These are phyloP conservation scores for Adelosebastes latens DNA, from an alignment of 2,797 vertebrate species.

Conservation along the genomic window DNA sequence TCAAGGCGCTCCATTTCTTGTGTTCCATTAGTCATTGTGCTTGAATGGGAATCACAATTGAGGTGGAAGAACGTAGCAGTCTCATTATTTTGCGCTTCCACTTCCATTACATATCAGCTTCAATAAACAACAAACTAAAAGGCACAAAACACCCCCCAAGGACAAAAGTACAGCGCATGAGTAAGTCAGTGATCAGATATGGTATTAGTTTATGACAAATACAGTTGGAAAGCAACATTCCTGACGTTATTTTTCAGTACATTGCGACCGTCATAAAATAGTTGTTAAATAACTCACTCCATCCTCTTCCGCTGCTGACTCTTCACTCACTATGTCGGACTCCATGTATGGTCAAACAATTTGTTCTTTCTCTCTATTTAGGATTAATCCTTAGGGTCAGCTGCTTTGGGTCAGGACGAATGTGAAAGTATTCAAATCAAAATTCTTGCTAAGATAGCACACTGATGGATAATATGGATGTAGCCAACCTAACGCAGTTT, in stretches of 20 bases:
- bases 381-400: not conserved
- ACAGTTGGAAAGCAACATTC: slow-evolving; percentile 38
- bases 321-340: not conserved
- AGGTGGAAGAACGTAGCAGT: slow-evolving; percentile 27
- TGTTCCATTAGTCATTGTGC: slow-evolving; percentile 64
- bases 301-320: slow-evolving; percentile 21
- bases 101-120: slow-evolving; percentile 40
- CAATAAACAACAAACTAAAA: slow-evolving; percentile 16
- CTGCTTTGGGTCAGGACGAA: not conserved
- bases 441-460: not conserved
- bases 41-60: slow-evolving; percentile 42
- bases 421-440: slow-evolving; percentile 1
- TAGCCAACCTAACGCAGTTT: not conserved
- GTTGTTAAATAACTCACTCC: slow-evolving; percentile 44
- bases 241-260: slow-evolving; percentile 19
- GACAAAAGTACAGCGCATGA: slow-evolving; percentile 25
- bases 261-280: slow-evolving; percentile 33
- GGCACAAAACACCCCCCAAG: slow-evolving; percentile 6
- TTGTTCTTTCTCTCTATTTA: slow-evolving; percentile 4
- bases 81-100: slow-evolving; percentile 16
- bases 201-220: not conserved
- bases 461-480: not conserved
- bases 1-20: slow-evolving; percentile 15
- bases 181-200: slow-evolving; percentile 13
- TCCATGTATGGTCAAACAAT: slow-evolving; percentile 52